phyloP scores from a whole-genome alignment of 2,113 vertebrate genomes.

The Misgurnus anguillicaudatus region DNA sequence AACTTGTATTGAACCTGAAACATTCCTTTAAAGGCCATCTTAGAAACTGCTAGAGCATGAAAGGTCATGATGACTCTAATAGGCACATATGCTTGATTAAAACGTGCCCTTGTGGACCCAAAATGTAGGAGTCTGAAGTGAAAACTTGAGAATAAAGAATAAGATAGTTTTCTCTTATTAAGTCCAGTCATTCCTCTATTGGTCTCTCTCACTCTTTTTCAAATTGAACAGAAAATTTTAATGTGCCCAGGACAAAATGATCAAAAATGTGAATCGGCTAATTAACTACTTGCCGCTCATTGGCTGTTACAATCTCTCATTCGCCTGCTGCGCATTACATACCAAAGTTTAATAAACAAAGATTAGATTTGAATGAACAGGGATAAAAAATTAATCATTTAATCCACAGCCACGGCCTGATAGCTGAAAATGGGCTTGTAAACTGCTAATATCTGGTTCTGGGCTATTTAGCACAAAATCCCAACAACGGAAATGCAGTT shows the following conservation, averaged over 20 bases:
- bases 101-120: constrained; percentile 51
- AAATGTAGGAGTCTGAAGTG: constrained; percentile 27
- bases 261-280: constrained; percentile 27
- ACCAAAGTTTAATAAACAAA: constrained; percentile 32
- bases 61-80: constrained; percentile 72
- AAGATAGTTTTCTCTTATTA: neutral
- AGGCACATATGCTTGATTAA: constrained; percentile 61
- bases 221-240: constrained; percentile 26
- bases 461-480: constrained; percentile 11
- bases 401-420: constrained; percentile 33
- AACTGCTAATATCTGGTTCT: constrained; percentile 20
- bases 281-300: constrained; percentile 2
- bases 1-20: neutral
- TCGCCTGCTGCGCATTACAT: constrained; percentile 8
- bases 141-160: constrained; percentile 16
- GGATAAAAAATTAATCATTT: constrained; percentile 30
- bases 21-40: constrained; percentile 67
- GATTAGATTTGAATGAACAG: constrained; percentile 20
- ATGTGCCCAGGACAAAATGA: neutral
- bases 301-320: constrained; percentile 3
- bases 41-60: constrained; percentile 69
- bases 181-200: constrained; percentile 10
- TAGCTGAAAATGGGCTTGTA: constrained; percentile 26
- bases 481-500: neutral
- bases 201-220: neutral